A percentile compares a stretch with the other conserved stretches of the same genome.
These are phyloP conservation scores for Caradrina kadenii DNA, from an alignment of 2,888 invertebrate species.

Conservation along the genomic window DNA sequence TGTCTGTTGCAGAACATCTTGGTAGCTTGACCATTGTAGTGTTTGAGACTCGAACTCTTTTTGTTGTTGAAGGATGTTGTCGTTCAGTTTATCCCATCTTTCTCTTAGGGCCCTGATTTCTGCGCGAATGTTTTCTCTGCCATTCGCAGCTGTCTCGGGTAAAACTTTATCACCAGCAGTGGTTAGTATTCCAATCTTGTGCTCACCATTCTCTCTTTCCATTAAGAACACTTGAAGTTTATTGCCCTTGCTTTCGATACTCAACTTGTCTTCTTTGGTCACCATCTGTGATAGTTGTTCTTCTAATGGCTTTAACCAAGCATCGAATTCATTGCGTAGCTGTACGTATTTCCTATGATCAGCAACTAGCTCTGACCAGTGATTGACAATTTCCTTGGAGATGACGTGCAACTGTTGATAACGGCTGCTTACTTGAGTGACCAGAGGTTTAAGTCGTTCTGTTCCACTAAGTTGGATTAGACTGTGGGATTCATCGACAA, in stretches of 20 bases:
- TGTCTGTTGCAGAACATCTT: constrained; percentile 95
- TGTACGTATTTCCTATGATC: constrained; percentile 95
- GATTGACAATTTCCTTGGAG: constrained; percentile 96
- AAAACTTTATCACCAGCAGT: constrained; percentile 96
- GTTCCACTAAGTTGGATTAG: constrained; percentile 96
- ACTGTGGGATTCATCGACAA: constrained; percentile 97
- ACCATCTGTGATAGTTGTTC: constrained; percentile 91
- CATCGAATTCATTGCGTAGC: constrained; percentile 93
- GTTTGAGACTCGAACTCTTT: constrained; percentile 96
- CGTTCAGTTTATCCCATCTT: constrained; percentile 96
- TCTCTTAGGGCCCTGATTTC: constrained; percentile 95
- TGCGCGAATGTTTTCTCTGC: constrained; percentile 96
- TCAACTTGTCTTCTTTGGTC: constrained; percentile 92
- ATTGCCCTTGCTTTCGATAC: constrained; percentile 92
- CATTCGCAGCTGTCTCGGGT: constrained; percentile 97
- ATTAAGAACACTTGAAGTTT: constrained; percentile 93
- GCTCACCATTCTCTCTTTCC: constrained; percentile 96
- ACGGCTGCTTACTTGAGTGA: constrained; percentile 96
- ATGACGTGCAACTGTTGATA: constrained; percentile 95
- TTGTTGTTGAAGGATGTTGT: constrained; percentile 95
- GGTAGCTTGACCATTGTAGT: constrained; percentile 95
- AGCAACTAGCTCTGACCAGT: constrained; percentile 95
- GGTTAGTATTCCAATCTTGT: constrained; percentile 93
- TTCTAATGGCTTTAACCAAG: constrained; percentile 95
- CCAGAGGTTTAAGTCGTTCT: constrained; percentile 95